These are phyloP conservation scores for Poliocrania exsul DNA, from an alignment of 2,797 vertebrate species.

Conservation along the genomic window DNA sequence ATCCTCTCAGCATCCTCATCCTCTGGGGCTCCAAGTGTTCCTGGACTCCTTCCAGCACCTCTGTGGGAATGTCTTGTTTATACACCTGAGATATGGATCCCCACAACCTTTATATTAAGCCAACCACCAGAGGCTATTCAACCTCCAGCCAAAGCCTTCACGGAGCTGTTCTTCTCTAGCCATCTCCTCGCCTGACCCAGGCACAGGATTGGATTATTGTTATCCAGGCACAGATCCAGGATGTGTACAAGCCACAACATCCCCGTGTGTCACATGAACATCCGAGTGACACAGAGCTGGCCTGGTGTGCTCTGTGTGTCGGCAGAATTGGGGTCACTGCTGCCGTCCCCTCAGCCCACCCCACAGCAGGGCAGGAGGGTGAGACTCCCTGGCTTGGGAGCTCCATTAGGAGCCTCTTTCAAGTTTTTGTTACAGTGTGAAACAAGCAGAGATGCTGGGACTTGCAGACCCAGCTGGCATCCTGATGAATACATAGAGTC, in stretches of 20 bases:
- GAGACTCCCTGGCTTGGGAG: background rate
- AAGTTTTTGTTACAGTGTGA: background rate
- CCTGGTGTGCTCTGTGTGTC: fast-evolving
- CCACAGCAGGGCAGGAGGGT: background rate
- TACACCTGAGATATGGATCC: background rate
- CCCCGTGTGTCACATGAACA: background rate
- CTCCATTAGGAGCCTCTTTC: background rate
- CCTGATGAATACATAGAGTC: background rate
- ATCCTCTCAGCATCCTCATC: background rate
- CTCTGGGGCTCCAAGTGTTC: background rate
- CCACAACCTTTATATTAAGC: background rate
- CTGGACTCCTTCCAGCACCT: background rate
- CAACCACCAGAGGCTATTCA: background rate
- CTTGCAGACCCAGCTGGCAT: background rate
- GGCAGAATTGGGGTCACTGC: background rate
- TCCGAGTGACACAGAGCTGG: background rate
- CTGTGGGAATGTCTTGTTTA: background rate
- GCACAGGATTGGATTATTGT: background rate
- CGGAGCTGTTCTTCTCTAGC: background rate
- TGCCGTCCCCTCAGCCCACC: background rate
- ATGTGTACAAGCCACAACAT: fast-evolving
- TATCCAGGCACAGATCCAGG: background rate
- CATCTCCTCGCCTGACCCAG: background rate
- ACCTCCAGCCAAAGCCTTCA: background rate
- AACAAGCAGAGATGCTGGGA: background rate